Conservation (phyloP, 2,888 invertebrate species). For the Nemotelus pantherinus region DNA sequence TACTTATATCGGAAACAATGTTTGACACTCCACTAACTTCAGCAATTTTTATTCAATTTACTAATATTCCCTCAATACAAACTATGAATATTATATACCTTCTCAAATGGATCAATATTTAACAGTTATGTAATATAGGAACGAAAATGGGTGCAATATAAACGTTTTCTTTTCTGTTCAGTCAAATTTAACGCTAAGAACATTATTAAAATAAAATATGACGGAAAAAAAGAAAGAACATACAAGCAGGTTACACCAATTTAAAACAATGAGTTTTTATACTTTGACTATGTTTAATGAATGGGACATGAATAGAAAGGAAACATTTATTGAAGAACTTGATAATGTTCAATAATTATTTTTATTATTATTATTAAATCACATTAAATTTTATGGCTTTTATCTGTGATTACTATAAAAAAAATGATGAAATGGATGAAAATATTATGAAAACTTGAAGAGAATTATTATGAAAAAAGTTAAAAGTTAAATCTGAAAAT, state of each 20-base stretch:
- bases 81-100: too few relatives aligned
- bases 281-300: conserved; percentile 26
- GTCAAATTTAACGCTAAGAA: background rate
- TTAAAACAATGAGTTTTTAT: conserved; percentile 40
- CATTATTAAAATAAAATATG: background rate
- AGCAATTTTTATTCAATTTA: too few relatives aligned
- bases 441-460: conserved; percentile 32
- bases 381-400: conserved; percentile 49
- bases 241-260: conserved; percentile 15
- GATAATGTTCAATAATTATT: conserved; percentile 39
- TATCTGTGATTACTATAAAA: conserved; percentile 51
- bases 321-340: conserved; percentile 36
- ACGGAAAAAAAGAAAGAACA: conserved; percentile 31
- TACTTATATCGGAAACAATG: too few relatives aligned
- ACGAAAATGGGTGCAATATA: conserved; percentile 1
- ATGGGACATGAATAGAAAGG: conserved; percentile 24
- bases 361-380: conserved; percentile 40
- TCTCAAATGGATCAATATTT: too few relatives aligned
- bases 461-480: conserved; percentile 33
- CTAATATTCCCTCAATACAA: too few relatives aligned
- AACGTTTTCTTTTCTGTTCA: background rate
- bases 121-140: background rate
- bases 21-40: too few relatives aligned
- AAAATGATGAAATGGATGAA: conserved; percentile 36
- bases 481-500: conserved; percentile 34